Conservation (phyloP, 2,888 invertebrate species). For the Pristionchus fissidentatus region DNA sequence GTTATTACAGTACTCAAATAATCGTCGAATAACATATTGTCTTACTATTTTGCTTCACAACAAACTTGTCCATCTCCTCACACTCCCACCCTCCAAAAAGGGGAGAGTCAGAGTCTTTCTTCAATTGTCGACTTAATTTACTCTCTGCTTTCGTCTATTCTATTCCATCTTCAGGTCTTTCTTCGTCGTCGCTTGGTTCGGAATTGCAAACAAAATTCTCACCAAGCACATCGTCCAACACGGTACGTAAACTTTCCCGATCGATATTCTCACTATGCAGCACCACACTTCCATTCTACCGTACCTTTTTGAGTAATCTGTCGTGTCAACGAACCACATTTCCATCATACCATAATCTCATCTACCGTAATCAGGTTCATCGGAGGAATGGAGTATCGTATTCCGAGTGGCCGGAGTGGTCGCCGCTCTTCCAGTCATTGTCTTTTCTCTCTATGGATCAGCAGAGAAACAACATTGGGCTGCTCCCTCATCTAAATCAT, state of each 20-base stretch:
- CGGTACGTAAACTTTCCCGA: constrained; percentile 53
- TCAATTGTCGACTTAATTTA: too few species aligned
- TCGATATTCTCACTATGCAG: neutral
- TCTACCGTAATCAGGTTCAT: constrained; percentile 61
- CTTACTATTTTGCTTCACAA: too few species aligned
- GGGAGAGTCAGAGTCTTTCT: too few species aligned
- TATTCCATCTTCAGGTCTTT: constrained; percentile 54
- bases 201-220: constrained; percentile 72
- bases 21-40: neutral
- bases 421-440: constrained; percentile 68
- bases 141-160: constrained; percentile 8
- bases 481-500: constrained; percentile 66
- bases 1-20: too few species aligned
- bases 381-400: constrained; percentile 70
- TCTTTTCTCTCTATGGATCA: constrained; percentile 71
- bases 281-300: neutral
- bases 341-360: too few species aligned
- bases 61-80: neutral
- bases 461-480: constrained; percentile 73
- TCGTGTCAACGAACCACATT: neutral
- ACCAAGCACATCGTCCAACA: constrained; percentile 73
- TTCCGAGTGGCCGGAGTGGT: constrained; percentile 70
- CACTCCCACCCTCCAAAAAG: neutral
- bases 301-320: neutral
- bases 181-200: constrained; percentile 65